These are phyloP conservation scores for Lasiommata megera DNA, from an alignment of 2,888 invertebrate genomes.

Conservation along the genomic window DNA sequence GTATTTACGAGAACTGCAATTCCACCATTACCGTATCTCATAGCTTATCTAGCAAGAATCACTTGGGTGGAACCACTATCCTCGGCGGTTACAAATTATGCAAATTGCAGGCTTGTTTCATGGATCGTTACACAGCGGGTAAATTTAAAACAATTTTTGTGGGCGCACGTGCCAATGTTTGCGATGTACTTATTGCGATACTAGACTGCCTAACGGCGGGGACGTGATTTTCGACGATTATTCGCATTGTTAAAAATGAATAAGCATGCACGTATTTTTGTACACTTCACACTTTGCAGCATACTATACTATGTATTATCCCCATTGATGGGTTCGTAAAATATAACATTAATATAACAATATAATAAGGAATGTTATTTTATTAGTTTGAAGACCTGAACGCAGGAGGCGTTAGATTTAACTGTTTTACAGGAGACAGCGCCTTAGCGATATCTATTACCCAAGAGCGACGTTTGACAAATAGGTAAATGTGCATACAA, in stretches of 20 bases:
- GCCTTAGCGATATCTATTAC: no score
- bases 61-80: slow-evolving; percentile 34
- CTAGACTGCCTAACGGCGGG: slow-evolving; percentile 38
- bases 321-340: no score
- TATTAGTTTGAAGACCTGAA: no score
- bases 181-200: slow-evolving; percentile 41
- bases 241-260: not conserved
- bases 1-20: slow-evolving; percentile 16
- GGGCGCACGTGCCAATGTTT: slow-evolving; percentile 53
- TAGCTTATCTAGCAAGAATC: slow-evolving; percentile 33
- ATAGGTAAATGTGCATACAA: no score
- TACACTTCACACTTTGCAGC: no score
- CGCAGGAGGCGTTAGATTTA: no score
- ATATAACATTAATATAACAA: no score
- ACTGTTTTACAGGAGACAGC: no score
- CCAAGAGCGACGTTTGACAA: no score
- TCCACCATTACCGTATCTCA: slow-evolving; percentile 23
- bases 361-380: no score
- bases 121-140: slow-evolving; percentile 37
- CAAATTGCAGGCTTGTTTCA: slow-evolving; percentile 41
- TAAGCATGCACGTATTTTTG: not conserved
- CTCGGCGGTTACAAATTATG: slow-evolving; percentile 39
- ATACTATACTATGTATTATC: no score
- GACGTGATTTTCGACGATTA: slow-evolving; percentile 31
- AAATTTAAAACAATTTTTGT: slow-evolving; percentile 59